Base-by-base conservation (phyloP, 2,113 vertebrate species). In the Channa argus region DNA sequence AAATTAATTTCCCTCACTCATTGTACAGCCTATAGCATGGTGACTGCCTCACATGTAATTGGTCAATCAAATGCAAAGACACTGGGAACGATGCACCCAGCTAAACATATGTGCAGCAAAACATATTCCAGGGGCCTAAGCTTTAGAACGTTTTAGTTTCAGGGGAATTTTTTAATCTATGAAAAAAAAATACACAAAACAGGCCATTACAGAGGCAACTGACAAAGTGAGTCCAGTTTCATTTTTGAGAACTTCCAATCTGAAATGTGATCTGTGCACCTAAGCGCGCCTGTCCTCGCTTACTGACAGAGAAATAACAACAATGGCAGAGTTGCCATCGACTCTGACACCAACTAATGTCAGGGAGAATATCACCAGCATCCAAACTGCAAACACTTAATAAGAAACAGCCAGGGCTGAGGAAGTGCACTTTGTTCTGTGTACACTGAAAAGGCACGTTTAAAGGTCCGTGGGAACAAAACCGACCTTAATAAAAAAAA, bases 261-360 rank as follows among this genome's bases (percentile, higher is more conserved):
- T 82, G 86, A 86, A 87, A 91, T 77, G 36, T 46, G 68, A 92
- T 75, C 82, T 24, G 59, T 24, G 64, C 73, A 72, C 80, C 71
- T 84, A 74, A 0, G 63, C 47, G 63, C 14, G 60, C 62, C 74
- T 51, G 69, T 34, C 60, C 67, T 58, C 63, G 59, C 79, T 79
- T 71, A 70, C 56, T 41, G 34, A 71, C 56, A 61, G 73, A 82
- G 69, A 74, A 82, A 77, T 61, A 86, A 86, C 87, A 90, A 84
- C 80, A 86, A 58, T 34, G 56, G 68, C 74, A 78, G 56, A 44
- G 63, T 51, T 76, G 69, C 64, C 59, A 54, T 69, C 61, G 33
- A 41, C 54, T 45, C 54, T 3, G 34, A 77, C 76, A 61, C 52
- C 63, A 33, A 51, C 62, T 78, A 76, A 82, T 82, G 79, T 76